These are phyloP conservation scores for Morinoia aosen DNA, from an alignment of 2,888 invertebrate species.

Conservation along the genomic window DNA sequence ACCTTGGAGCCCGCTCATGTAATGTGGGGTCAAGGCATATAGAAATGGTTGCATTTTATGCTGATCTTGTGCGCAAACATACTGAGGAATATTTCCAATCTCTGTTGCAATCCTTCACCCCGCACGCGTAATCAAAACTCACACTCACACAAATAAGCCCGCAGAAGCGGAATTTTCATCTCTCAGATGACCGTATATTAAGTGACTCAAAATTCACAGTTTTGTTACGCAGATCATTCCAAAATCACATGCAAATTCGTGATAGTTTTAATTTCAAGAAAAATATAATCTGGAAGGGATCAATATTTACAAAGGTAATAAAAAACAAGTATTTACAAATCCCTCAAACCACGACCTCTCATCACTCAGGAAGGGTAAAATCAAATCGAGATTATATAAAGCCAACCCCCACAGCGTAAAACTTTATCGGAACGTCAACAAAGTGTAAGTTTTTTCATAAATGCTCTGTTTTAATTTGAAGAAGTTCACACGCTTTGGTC, in stretches of 20 bases:
- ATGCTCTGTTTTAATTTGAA: not conserved
- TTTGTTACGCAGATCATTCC: not conserved
- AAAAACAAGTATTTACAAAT: not conserved
- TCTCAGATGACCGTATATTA: not conserved
- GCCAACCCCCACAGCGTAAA: not conserved
- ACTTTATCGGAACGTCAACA: not conserved
- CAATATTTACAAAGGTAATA: not conserved
- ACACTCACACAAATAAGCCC: not conserved
- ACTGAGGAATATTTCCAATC: not conserved
- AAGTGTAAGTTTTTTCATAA: not conserved
- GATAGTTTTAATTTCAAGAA: not conserved
- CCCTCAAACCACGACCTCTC: not conserved
- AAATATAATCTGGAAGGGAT: not conserved
- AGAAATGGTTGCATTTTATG: too few relatives aligned
- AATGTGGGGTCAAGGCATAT: too few relatives aligned
- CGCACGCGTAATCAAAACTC: not conserved
- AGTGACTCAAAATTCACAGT: not conserved
- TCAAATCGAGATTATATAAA: not conserved
- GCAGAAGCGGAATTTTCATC: not conserved
- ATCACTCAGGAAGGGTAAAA: not conserved
- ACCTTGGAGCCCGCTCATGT: too few relatives aligned
- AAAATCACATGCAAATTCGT: not conserved
- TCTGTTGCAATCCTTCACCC: not conserved
- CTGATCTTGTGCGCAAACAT: not conserved
- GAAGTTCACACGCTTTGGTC: not conserved